A percentile compares a stretch with the other conserved stretches of the same genome.
phyloP scores from a whole-genome alignment of 2,113 vertebrate genomes.

The Bombycilla garrulus region DNA sequence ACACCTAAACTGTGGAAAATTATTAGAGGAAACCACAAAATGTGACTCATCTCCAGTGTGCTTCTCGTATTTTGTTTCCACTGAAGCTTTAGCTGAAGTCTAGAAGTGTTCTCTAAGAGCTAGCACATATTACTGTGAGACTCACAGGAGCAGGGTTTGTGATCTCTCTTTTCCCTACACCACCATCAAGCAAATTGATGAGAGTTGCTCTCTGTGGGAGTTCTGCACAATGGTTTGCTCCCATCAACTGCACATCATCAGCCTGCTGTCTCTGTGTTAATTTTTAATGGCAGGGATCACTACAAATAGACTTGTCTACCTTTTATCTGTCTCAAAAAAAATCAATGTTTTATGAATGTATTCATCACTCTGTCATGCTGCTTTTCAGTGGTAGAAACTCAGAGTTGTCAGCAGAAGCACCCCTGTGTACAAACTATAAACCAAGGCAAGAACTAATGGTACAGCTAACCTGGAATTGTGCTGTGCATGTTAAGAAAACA shows the following conservation, averaged over 20 bases:
- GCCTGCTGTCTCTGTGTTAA: background rate
- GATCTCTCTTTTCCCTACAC: background rate
- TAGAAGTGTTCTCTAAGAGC: background rate
- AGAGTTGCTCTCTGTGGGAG: background rate
- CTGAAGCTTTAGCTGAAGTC: background rate
- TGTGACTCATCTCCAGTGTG: background rate
- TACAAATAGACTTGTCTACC: constrained; percentile 6
- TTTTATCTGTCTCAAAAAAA: constrained; percentile 26
- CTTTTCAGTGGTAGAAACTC: background rate
- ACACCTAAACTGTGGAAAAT: background rate
- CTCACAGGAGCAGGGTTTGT: background rate
- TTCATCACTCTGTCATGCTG: background rate
- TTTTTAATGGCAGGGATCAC: constrained; percentile 33
- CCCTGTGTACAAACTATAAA: background rate
- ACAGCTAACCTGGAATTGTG: background rate
- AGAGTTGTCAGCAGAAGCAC: constrained; percentile 26
- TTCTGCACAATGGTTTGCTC: background rate
- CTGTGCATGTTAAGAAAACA: background rate
- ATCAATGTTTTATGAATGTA: constrained; percentile 13
- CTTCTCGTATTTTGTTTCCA: background rate
- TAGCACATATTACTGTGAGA: background rate
- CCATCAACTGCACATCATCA: background rate
- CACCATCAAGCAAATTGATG: background rate
- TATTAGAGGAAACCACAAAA: background rate
- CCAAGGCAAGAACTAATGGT: background rate